Conservation (phyloP, 2,888 invertebrate genomes). For the Erynnis tages region DNA sequence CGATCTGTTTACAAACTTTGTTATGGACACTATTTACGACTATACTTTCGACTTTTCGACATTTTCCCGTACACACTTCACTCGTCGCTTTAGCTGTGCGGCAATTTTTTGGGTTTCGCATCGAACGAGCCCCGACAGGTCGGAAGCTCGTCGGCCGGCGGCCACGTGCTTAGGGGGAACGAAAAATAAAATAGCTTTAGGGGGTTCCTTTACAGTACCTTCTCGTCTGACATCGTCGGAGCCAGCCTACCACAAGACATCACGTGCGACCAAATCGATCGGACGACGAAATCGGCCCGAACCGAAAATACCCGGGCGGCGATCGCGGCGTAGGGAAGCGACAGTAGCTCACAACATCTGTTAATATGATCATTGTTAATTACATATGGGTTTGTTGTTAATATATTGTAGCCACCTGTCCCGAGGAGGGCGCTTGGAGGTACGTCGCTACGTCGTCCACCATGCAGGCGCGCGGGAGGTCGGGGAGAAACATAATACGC, state of each 20-base stretch:
- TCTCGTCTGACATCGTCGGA: slow-evolving; percentile 42
- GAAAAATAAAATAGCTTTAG: slow-evolving; percentile 12
- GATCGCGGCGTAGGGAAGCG: slow-evolving; percentile 72
- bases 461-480: slow-evolving; percentile 96
- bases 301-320: slow-evolving; percentile 81
- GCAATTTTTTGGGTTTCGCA: neutral
- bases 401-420: slow-evolving; percentile 89
- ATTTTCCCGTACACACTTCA: slow-evolving; percentile 26
- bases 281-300: slow-evolving; percentile 56
- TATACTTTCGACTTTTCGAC: slow-evolving; percentile 35
- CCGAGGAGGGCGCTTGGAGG: slow-evolving; percentile 96
- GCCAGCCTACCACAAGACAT: slow-evolving; percentile 49
- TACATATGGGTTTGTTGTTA: slow-evolving; percentile 81
- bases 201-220: slow-evolving; percentile 37
- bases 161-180: slow-evolving; percentile 35
- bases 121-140: neutral
- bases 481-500: slow-evolving; percentile 93
- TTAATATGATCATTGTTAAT: slow-evolving; percentile 82
- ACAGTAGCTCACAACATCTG: slow-evolving; percentile 81
- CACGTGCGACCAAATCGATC: slow-evolving; percentile 62
- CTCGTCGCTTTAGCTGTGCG: slow-evolving; percentile 17
- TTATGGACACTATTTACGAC: slow-evolving; percentile 51
- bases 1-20: slow-evolving; percentile 74
- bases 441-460: slow-evolving; percentile 97
- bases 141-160: slow-evolving; percentile 14